A percentile compares a stretch with the other conserved stretches of the same genome.
These are phyloP conservation scores for Saxicola maurus DNA, from an alignment of 2,797 vertebrate genomes.

Conservation along the genomic window DNA sequence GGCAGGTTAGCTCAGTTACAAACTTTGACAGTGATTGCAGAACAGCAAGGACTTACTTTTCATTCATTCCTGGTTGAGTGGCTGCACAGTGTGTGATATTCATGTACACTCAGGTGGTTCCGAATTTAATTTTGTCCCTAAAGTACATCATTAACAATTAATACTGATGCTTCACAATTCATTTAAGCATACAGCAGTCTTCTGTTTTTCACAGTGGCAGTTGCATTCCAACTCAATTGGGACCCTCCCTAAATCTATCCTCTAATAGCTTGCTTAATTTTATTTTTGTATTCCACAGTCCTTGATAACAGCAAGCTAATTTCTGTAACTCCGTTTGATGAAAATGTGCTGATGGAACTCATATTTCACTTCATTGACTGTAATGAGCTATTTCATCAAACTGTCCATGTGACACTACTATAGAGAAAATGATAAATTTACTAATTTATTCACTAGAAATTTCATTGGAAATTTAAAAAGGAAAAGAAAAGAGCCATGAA, in stretches of 20 bases:
- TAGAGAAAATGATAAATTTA: conserved; percentile 80
- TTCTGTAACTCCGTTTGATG: conserved; percentile 72
- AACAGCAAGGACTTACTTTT: not conserved
- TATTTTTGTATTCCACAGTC: conserved; percentile 71
- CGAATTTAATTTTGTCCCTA: conserved; percentile 28
- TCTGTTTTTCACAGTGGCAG: conserved; percentile 41
- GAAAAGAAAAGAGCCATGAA: conserved; percentile 69
- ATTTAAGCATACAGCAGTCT: conserved; percentile 35
- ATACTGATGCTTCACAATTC: conserved; percentile 41
- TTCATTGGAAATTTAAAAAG: conserved; percentile 69
- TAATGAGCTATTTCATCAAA: conserved; percentile 85
- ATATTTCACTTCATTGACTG: conserved; percentile 82
- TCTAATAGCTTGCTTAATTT: conserved; percentile 71
- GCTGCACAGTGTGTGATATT: not conserved
- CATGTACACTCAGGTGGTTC: conserved; percentile 25
- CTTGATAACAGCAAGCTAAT: conserved; percentile 78
- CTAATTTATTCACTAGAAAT: conserved; percentile 79
- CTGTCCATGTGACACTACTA: conserved; percentile 78
- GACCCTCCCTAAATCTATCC: conserved; percentile 62
- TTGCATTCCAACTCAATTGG: conserved; percentile 57
- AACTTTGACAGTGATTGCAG: not conserved
- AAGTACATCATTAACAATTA: conserved; percentile 50
- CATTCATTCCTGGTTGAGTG: not conserved
- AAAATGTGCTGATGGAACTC: conserved; percentile 79
- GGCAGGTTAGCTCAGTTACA: not conserved